These are phyloP conservation scores for Balanococcus diminutus DNA, from an alignment of 2,888 invertebrate species.

Conservation along the genomic window DNA sequence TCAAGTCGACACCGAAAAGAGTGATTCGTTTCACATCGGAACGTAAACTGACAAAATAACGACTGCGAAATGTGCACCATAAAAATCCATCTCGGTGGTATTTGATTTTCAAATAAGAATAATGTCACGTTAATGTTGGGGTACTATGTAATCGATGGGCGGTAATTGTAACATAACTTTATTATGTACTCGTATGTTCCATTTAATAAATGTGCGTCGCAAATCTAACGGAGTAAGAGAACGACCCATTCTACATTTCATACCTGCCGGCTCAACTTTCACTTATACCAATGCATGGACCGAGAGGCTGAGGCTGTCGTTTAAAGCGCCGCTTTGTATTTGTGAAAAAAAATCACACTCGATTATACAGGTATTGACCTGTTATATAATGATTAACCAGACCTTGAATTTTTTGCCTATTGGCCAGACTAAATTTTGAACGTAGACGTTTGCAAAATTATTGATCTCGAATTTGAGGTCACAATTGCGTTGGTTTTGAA, in stretches of 20 bases:
- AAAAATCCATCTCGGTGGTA: conserved; percentile 5
- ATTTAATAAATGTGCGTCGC: conserved; percentile 19
- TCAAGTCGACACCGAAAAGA: neutral
- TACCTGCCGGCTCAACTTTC: conserved; percentile 50
- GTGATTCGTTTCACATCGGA: neutral
- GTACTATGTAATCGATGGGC: conserved; percentile 53
- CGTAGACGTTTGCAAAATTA: no score
- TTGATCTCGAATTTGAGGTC: no score
- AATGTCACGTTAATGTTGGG: conserved; percentile 49
- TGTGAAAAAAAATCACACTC: neutral
- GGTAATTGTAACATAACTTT: conserved; percentile 50
- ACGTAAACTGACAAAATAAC: neutral
- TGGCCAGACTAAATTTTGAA: neutral
- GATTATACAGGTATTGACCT: neutral
- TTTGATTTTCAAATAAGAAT: conserved; percentile 36
- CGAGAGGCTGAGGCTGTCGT: neutral
- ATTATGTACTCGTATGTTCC: conserved; percentile 52
- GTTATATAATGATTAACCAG: neutral
- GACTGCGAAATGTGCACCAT: neutral
- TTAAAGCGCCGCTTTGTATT: neutral
- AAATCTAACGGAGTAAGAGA: conserved; percentile 33
- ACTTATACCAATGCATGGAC: neutral
- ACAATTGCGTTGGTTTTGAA: no score
- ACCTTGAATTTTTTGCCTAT: neutral
- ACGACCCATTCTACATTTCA: conserved; percentile 32